Conservation (phyloP, 2,113 vertebrate genomes). For the Muscicapa adusta region DNA sequence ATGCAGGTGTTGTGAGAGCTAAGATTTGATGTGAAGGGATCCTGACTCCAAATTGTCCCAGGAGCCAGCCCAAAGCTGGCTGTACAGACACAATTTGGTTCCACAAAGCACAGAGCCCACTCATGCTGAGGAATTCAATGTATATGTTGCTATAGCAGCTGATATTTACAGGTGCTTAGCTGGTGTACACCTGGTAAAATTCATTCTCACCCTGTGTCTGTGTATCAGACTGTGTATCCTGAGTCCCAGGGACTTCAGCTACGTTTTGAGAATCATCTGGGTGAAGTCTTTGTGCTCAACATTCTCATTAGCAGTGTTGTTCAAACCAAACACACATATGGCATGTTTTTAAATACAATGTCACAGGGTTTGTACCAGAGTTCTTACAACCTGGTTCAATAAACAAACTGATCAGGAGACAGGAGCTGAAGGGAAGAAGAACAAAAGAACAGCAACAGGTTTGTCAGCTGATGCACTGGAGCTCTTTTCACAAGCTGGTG, state of each 20-base stretch:
- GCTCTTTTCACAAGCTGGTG: not conserved
- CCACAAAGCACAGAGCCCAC: not conserved
- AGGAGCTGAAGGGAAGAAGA: not conserved
- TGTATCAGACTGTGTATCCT: not conserved
- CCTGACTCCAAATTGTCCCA: not conserved
- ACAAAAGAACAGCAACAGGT: not conserved
- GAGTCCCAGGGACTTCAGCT: not conserved
- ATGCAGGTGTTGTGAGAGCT: not conserved
- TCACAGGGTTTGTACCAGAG: not conserved
- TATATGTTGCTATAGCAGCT: not conserved
- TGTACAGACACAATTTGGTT: not conserved
- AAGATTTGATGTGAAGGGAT: not conserved
- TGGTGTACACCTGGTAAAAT: not conserved
- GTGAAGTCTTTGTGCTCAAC: not conserved
- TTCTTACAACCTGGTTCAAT: not conserved
- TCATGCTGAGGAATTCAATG: not conserved
- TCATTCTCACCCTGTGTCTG: not conserved
- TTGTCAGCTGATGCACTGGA: not conserved
- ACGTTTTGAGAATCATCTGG: not conserved
- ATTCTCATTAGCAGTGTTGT: not conserved
- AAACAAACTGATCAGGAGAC: not conserved
- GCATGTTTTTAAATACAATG: not conserved
- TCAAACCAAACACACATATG: not conserved
- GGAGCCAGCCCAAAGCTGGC: fast-evolving
- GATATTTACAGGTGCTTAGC: not conserved